Evolutionary conservation across 2,797 vertebrate genomes (phyloP).

Genomic region (Tympanoctomys barrerae): DNA sequence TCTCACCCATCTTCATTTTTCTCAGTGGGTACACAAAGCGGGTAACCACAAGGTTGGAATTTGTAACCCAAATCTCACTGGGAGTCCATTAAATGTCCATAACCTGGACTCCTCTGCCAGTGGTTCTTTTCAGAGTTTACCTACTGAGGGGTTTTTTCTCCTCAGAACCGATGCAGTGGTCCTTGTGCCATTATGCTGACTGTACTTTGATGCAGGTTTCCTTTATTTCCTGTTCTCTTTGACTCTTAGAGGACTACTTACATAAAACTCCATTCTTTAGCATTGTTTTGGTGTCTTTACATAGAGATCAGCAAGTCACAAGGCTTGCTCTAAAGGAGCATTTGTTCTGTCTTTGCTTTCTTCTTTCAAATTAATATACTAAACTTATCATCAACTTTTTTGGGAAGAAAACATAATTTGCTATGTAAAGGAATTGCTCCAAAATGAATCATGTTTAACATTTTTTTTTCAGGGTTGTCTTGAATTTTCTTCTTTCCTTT

Average conservation of each 20-base stretch:
- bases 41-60: background rate
- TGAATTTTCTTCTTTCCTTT: background rate
- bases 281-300: fast-evolving
- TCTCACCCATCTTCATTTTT: background rate
- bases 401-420: background rate
- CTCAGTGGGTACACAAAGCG: background rate
- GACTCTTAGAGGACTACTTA: background rate
- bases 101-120: background rate
- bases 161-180: background rate
- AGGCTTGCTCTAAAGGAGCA: background rate
- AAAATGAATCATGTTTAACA: background rate
- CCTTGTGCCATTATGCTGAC: background rate
- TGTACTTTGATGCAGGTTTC: background rate
- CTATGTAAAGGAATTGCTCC: background rate
- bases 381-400: background rate
- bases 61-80: background rate
- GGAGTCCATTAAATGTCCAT: background rate
- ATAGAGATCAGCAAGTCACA: fast-evolving
- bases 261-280: background rate
- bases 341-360: background rate
- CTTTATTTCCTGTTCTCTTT: background rate
- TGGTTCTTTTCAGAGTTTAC: background rate
- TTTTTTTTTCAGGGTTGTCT: background rate
- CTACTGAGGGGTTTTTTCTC: background rate
- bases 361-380: background rate